phyloP scores from a whole-genome alignment of 64 coral and sea anemone species.

The Exaiptasia diaphana region DNA sequence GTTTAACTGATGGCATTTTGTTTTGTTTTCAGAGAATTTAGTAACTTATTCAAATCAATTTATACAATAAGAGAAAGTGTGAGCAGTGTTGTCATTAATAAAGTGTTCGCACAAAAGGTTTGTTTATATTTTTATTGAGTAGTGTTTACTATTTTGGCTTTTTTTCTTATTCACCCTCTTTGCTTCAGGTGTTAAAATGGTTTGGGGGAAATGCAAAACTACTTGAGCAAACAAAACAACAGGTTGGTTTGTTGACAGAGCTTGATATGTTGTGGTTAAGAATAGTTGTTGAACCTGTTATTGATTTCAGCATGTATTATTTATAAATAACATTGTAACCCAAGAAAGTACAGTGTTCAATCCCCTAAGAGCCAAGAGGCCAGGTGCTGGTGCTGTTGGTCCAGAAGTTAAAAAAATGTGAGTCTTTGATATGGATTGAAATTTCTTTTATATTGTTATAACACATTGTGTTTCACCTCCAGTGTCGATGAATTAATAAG shows the following conservation, averaged over 20 bases:
- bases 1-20: too few relatives aligned
- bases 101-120: conserved; percentile 46
- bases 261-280: not conserved
- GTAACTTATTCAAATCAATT: conserved; percentile 33
- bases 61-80: conserved; percentile 26
- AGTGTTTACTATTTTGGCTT: not conserved
- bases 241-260: conserved; percentile 52
- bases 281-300: not conserved
- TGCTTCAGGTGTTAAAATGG: conserved; percentile 73
- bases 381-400: conserved; percentile 69
- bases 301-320: conserved; percentile 65
- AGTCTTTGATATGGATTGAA: not conserved
- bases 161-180: not conserved
- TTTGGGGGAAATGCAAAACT: conserved; percentile 59
- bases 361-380: conserved; percentile 75
- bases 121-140: not conserved
- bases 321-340: conserved; percentile 76
- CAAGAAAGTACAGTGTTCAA: conserved; percentile 88
- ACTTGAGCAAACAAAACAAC: conserved; percentile 55
- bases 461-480: not conserved
- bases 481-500: conserved; percentile 37
- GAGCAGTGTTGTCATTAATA: conserved; percentile 28
- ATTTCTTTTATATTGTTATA: not conserved
- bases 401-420: conserved; percentile 62
- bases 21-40: conserved; percentile 36